These are phyloP conservation scores for Chymomyza costata DNA, from an alignment of 1,140 invertebrate species.

Conservation along the genomic window DNA sequence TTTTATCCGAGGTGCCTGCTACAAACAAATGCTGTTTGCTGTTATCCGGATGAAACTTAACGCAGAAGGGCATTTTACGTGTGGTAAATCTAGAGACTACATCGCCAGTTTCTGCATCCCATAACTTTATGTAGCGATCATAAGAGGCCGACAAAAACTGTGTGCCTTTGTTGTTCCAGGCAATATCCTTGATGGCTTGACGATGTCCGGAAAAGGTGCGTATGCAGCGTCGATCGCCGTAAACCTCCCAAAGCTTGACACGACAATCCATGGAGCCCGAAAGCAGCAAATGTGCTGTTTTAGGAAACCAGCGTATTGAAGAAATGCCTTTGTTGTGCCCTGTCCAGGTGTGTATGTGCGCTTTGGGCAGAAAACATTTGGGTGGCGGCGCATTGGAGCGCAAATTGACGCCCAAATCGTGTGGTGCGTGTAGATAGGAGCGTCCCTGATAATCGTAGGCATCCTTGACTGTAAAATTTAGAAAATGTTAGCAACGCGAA, in stretches of 20 bases:
- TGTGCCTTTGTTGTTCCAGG: conserved; percentile 95
- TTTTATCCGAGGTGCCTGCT: conserved; percentile 98
- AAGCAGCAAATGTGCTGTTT: conserved; percentile 94
- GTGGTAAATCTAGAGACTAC: conserved; percentile 95
- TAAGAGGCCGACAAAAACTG: conserved; percentile 96
- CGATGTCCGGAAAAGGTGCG: conserved; percentile 97
- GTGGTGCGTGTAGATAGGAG: conserved; percentile 94
- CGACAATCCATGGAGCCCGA: conserved; percentile 98
- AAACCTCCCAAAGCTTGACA: conserved; percentile 99
- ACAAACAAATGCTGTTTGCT: conserved; percentile 99
- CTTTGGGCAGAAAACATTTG: conserved; percentile 98
- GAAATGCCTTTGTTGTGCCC: conserved; percentile 99
- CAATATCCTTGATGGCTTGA: conserved; percentile 96
- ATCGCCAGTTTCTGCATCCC: conserved; percentile 98
- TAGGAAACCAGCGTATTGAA: conserved; percentile 96
- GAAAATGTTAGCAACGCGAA: background rate
- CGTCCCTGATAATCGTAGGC: conserved; percentile 96
- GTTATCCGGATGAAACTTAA: conserved; percentile 97
- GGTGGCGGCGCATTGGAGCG: conserved; percentile 93
- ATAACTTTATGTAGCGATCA: conserved; percentile 96
- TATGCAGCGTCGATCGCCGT: conserved; percentile 95
- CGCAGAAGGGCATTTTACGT: conserved; percentile 96
- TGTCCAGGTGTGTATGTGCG: conserved; percentile 96
- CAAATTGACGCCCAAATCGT: conserved; percentile 97
- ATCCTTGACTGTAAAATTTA: conserved; percentile 87